Conservation (phyloP, 2,113 vertebrate genomes). For the Clarias gariepinus region DNA sequence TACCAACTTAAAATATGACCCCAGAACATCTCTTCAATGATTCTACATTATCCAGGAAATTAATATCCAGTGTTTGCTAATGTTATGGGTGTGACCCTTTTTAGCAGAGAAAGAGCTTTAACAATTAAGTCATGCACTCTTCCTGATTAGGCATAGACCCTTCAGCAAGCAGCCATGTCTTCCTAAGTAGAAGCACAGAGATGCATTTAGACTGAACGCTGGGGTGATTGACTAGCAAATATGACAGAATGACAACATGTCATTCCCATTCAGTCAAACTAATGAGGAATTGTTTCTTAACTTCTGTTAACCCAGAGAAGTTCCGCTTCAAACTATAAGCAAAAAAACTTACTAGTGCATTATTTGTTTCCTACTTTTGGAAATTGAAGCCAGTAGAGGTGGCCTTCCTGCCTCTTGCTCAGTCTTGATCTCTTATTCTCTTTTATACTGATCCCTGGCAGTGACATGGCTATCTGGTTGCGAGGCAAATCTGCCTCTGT, state of each 20-base stretch:
- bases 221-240: background rate
- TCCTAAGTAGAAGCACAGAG: background rate
- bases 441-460: background rate
- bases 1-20: background rate
- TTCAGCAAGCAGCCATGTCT: background rate
- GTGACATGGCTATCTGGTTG: background rate
- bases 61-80: background rate
- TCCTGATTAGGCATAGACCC: background rate
- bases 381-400: background rate
- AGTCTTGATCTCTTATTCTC: background rate
- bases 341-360: background rate
- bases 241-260: background rate
- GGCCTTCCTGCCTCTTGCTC: background rate
- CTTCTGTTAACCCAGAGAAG: background rate
- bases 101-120: background rate
- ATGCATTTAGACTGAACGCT: background rate
- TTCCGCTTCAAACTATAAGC: background rate
- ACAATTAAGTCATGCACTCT: background rate
- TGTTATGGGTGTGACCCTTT: background rate
- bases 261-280: conserved; percentile 5
- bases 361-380: background rate
- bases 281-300: background rate
- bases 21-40: background rate
- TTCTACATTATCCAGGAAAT: background rate
- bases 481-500: background rate